phyloP scores from a whole-genome alignment of 2,113 vertebrate species.

The Tragulus kanchil region DNA sequence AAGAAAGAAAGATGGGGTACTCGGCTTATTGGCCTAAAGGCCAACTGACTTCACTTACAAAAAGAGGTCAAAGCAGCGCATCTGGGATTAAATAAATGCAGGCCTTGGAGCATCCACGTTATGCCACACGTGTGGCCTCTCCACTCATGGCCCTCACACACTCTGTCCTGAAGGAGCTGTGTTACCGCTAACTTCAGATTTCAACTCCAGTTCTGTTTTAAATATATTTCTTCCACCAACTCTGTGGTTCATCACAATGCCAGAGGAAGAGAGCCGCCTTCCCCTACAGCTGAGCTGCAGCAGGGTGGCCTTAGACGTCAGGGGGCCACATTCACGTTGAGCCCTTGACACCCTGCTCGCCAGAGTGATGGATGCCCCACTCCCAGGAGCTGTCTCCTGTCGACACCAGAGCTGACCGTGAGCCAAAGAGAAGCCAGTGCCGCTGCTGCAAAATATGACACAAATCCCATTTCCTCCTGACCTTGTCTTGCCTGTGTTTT shows the following conservation, averaged over 20 bases:
- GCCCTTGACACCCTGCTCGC: constrained; percentile 28
- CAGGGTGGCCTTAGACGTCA: constrained; percentile 67
- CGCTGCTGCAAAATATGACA: constrained; percentile 53
- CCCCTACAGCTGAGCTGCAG: constrained; percentile 44
- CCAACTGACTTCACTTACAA: background rate
- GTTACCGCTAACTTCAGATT: background rate
- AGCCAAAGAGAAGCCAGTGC: constrained; percentile 48
- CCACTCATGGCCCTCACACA: background rate
- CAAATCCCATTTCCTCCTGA: constrained; percentile 62
- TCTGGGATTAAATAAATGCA: background rate
- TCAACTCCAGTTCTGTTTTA: background rate
- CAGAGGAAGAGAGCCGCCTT: constrained; percentile 35
- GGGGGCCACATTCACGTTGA: constrained; percentile 76
- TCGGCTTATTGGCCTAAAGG: background rate
- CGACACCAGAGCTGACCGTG: constrained; percentile 29
- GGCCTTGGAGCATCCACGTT: background rate
- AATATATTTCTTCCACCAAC: background rate
- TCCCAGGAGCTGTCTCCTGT: constrained; percentile 67
- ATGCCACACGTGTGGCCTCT: fast-evolving
- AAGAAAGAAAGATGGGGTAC: background rate
- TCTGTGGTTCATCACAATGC: background rate
- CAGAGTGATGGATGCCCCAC: constrained; percentile 62
- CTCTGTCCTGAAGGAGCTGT: background rate
- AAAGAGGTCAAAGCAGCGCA: background rate
- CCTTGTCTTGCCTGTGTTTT: constrained; percentile 58